Evolutionary conservation across 2,888 invertebrate species (phyloP).

Genomic region (Nephrotoma appendiculata): DNA sequence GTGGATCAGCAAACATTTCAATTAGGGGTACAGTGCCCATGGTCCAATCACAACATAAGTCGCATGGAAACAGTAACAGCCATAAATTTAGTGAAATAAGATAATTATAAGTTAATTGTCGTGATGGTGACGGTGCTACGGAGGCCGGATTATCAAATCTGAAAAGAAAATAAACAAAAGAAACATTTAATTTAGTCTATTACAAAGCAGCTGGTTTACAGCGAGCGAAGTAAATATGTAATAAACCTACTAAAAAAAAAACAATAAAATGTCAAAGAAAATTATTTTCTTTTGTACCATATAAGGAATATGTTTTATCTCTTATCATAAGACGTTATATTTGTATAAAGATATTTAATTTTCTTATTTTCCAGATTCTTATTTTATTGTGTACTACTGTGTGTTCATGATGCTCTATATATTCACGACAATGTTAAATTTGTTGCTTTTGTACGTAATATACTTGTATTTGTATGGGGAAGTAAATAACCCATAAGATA

Average conservation of each 20-base stretch:
- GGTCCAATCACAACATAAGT: slow-evolving; percentile 95
- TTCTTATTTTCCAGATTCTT: neutral
- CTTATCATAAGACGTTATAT: neutral
- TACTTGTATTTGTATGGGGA: neutral
- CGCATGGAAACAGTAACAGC: slow-evolving; percentile 76
- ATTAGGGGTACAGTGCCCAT: slow-evolving; percentile 91
- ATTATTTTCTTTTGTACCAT: neutral
- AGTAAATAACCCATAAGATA: neutral
- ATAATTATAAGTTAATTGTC: slow-evolving; percentile 88
- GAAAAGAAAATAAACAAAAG: slow-evolving; percentile 1
- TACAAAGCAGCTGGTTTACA: neutral
- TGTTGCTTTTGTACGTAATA: neutral
- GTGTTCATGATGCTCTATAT: neutral
- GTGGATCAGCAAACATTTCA: slow-evolving; percentile 58
- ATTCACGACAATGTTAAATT: neutral
- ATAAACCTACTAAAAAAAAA: neutral
- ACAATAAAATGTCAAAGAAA: neutral
- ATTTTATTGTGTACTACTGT: neutral
- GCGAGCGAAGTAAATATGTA: neutral
- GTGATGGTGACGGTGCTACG: slow-evolving; percentile 62
- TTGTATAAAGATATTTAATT: neutral
- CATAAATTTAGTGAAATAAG: slow-evolving; percentile 81
- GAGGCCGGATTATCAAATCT: slow-evolving; percentile 97
- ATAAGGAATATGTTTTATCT: neutral
- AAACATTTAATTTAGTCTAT: neutral